Evolutionary conservation across 1,140 invertebrate species (phyloP).

Genomic region (Drosophila pseudoobscura): DNA sequence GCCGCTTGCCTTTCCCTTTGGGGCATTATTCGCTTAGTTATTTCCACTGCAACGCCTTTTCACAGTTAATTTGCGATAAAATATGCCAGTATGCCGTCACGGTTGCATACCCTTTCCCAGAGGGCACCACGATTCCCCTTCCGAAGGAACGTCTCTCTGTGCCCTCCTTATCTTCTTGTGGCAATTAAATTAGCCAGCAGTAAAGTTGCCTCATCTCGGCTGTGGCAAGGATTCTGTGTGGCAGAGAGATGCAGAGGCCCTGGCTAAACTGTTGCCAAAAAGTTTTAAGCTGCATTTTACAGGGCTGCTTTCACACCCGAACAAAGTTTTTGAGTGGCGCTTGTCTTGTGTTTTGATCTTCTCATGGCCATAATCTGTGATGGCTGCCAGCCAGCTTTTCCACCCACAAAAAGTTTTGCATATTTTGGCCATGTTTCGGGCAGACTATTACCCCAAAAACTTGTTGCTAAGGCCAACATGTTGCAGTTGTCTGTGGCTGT

Average conservation of each 20-base stretch:
- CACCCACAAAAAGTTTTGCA: slow-evolving; percentile 66
- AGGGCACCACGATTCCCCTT: too few species aligned
- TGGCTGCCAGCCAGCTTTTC: slow-evolving; percentile 32
- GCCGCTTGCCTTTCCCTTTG: not conserved
- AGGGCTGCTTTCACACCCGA: slow-evolving; percentile 61
- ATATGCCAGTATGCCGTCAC: slow-evolving; percentile 50
- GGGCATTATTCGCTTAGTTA: slow-evolving; percentile 29
- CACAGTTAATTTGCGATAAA: slow-evolving; percentile 67
- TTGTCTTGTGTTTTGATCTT: slow-evolving; percentile 42
- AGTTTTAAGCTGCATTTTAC: slow-evolving; percentile 74
- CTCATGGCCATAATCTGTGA: slow-evolving; percentile 46
- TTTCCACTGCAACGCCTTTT: slow-evolving; percentile 64
- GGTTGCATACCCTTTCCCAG: not conserved
- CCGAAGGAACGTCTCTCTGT: not conserved
- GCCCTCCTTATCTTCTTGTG: slow-evolving; percentile 26
- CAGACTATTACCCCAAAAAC: slow-evolving; percentile 34
- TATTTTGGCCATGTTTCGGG: slow-evolving; percentile 44
- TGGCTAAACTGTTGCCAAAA: slow-evolving; percentile 72
- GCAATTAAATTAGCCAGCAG: slow-evolving; percentile 66
- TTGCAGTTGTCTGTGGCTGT: slow-evolving; percentile 29
- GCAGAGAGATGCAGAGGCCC: not conserved
- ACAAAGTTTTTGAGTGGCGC: slow-evolving; percentile 63
- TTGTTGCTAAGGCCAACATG: slow-evolving; percentile 56
- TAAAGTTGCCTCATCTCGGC: slow-evolving; percentile 29
- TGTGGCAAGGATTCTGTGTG: slow-evolving; percentile 12